These are phyloP conservation scores for Poeciliopsis paucimaculata DNA, from an alignment of 2,797 vertebrate genomes.

Conservation along the genomic window DNA sequence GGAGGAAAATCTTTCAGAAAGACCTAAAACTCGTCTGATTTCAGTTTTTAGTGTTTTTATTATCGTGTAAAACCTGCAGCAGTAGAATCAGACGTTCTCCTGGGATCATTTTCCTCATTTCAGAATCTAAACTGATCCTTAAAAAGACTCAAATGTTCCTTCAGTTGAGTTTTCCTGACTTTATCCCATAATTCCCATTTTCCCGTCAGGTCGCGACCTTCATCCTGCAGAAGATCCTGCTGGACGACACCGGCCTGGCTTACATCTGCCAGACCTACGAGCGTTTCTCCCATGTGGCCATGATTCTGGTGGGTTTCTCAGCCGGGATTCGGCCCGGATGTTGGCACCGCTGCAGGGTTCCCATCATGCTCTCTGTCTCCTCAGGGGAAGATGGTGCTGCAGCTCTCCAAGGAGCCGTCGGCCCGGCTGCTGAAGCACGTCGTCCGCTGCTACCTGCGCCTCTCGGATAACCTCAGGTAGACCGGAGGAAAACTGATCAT, in stretches of 20 bases:
- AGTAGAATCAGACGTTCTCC: background rate
- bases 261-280: constrained; percentile 99
- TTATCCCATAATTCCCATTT: background rate
- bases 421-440: constrained; percentile 96
- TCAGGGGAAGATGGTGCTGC: constrained; percentile 98
- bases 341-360: background rate
- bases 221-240: constrained; percentile 96
- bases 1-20: background rate
- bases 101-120: background rate
- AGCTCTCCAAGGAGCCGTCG: constrained; percentile 96
- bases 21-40: background rate
- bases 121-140: background rate
- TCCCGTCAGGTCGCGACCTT: constrained; percentile 92
- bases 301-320: constrained; percentile 90
- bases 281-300: constrained; percentile 97
- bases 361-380: constrained; percentile 19
- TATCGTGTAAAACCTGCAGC: background rate
- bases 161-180: background rate
- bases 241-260: constrained; percentile 97
- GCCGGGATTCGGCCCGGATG: background rate
- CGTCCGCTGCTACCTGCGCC: constrained; percentile 96
- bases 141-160: background rate
- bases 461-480: constrained; percentile 98
- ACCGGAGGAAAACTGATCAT: background rate
- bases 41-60: background rate